Evolutionary conservation across 2,113 vertebrate genomes (phyloP), one percentile per base, ranked within the genome.

Genomic region (Zosterops japonicus): DNA sequence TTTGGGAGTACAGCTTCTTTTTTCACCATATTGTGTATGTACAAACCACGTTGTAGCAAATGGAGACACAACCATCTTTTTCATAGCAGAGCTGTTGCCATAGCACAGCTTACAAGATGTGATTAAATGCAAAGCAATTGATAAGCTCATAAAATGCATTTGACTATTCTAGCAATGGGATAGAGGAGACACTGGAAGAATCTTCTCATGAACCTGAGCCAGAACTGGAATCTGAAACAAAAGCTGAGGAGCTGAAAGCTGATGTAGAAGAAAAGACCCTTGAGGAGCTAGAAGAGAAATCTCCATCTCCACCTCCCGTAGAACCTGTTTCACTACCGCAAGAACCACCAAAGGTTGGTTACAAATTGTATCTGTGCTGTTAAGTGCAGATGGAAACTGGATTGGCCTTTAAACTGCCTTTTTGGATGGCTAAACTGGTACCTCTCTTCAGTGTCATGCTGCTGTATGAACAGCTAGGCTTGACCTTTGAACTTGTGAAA

Each of bases 231-330:
- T 96, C 98, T 44, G 98, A 98, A 94, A 93, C 97, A 24, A 99
- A 99, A 97, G 93, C 96, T 2, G 99, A 99, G 92, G 99, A 99
- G 82, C 83, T 98, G 59, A 99, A 99, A 93, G 95, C 98, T 18
- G 98, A 99, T 63, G 97, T 75, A 47, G 99, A 99, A 67, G 99
- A 99, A 92, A 99, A 99, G 96, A 98, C 97, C 64, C 94, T 98
- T 41, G 99, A 99, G 76, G 99, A 99, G 87, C 96, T 98, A 82
- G 99, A 99, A 97, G 99, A 99, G 96, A 99, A 99, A 44, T 98
- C 98, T 42, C 97, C 98, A 18, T 99, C 99, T 81, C 99, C 99
- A 29, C 98, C 98, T 87, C 99, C 99, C 31, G 98, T 97, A 72
- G 99, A 99, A 94, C 99, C 99, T 31, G 98, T 98, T 91, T 98